Percentiles rank a stretch among this genome's conserved stretches.
Evolutionary conservation across 2,888 invertebrate species (phyloP).

Genomic region (Tetragnatha montana): DNA sequence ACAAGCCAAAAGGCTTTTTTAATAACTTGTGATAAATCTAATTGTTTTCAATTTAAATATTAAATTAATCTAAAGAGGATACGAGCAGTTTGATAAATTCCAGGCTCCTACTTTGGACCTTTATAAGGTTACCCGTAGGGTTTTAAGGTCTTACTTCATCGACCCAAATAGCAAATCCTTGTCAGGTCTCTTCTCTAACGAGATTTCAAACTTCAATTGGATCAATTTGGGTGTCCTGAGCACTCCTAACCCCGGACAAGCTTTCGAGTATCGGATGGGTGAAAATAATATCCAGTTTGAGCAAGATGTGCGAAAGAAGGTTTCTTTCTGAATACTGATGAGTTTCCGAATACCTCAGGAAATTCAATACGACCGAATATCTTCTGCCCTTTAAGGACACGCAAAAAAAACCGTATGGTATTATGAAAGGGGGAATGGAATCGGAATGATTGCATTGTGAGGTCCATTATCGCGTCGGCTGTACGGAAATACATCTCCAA

Average conservation of each 20-base stretch:
- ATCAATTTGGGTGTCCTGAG: background rate
- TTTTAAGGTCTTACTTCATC: no score
- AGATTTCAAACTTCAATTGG: background rate
- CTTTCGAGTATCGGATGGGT: background rate
- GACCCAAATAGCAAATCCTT: background rate
- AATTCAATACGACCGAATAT: constrained; percentile 44
- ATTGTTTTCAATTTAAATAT: no score
- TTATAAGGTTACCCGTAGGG: no score
- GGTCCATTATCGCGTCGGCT: constrained; percentile 53
- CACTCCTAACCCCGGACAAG: background rate
- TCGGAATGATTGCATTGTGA: constrained; percentile 40
- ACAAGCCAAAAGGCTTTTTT: no score
- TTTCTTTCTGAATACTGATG: constrained; percentile 44
- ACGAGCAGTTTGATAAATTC: no score
- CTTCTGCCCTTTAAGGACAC: background rate
- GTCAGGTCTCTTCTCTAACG: background rate
- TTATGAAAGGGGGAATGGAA: constrained; percentile 3
- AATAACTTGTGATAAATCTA: no score
- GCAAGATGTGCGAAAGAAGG: background rate
- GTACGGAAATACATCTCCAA: constrained; percentile 32
- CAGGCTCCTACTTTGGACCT: no score
- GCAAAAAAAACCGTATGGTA: background rate
- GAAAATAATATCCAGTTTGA: constrained; percentile 18
- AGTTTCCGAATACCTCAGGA: constrained; percentile 29
- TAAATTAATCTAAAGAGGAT: no score